Percentiles rank a stretch among this genome's conserved stretches.
These are phyloP conservation scores for Philotrypesis tridentata DNA, from an alignment of 1,140 invertebrate species.

Conservation along the genomic window DNA sequence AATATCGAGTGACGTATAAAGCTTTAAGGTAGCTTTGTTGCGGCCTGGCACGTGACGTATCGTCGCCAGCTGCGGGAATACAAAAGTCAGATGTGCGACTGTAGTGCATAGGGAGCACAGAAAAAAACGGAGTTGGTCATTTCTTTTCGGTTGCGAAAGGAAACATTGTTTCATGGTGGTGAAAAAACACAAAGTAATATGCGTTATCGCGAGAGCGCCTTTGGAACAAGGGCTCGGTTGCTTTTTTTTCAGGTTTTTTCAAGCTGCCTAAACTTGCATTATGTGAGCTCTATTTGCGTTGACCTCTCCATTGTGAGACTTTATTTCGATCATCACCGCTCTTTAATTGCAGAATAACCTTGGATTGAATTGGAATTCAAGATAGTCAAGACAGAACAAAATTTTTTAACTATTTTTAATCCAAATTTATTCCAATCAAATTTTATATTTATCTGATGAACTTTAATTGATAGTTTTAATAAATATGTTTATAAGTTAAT, in stretches of 20 bases:
- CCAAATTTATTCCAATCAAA: too few species aligned
- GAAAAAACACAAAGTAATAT: neutral
- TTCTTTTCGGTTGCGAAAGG: neutral
- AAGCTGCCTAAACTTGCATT: neutral
- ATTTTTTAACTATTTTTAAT: too few species aligned
- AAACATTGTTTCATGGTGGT: neutral
- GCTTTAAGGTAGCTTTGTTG: constrained; percentile 5
- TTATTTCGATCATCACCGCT: too few species aligned
- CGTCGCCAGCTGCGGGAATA: neutral
- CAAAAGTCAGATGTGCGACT: neutral
- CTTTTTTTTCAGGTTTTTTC: neutral
- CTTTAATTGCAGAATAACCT: too few species aligned
- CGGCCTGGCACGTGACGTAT: neutral
- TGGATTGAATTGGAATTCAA: too few species aligned
- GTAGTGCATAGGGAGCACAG: neutral
- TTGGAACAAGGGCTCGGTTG: neutral
- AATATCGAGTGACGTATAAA: constrained; percentile 10
- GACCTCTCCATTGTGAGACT: too few species aligned
- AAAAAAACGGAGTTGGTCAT: neutral
- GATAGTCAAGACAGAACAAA: too few species aligned
- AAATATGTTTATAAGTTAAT: too few species aligned
- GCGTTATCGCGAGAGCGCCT: neutral
- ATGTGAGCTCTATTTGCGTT: too few species aligned
- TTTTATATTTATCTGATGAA: too few species aligned
- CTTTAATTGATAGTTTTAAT: too few species aligned